Base-by-base conservation (phyloP, 1,140 invertebrate genomes). In the Cotesia vestalis region DNA sequence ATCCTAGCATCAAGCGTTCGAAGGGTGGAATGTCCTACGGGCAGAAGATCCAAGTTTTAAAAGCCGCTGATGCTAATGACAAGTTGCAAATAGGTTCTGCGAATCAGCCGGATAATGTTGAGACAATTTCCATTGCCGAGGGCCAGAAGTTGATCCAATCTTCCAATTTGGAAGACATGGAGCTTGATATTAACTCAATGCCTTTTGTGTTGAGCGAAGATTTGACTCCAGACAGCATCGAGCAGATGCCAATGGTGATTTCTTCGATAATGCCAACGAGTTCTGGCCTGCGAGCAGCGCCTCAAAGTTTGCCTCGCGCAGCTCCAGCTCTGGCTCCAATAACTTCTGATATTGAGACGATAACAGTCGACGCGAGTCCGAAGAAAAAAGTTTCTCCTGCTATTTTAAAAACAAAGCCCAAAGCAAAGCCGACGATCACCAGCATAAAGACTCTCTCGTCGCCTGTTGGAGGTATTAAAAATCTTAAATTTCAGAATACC, bases 111-210 rank as follows among this genome's bases (percentile, higher is more conserved):
- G 40, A 46, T 1, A 46, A 0, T 46, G 61, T 79, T 27, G 59
- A 70, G 52, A 64, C 74, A 36, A 62, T 62, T 38, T 9, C 9
- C 3, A 2, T 67, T 62, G 20, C 76, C 14, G 67, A 60, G 34
- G 61, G 71, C 35, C 80, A 81, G 63, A 84, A 84, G 62, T 81
- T 73, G 55, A 80, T 83, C 55, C 82, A 83, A 73, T 80, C 81
- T 1, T 76, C 81, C 20, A 83, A 77, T 68, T 53, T 86, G 1
- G 88, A 89, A 62, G 91, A 92, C n/a, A 85, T 89, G 76, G 87
- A 91, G 20, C 89, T 92, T 68, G 92, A 93, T 77, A 93, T 93
- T 34, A 91, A 91, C 81, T 92, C 91, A 17, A 92, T 93, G 90
- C 92, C 92, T 1, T 91, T 93, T 71, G 90, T 92, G 1, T 78